phyloP scores from a whole-genome alignment of 92 coral and sea anemone genomes.

The Phenganax stokvisi region DNA sequence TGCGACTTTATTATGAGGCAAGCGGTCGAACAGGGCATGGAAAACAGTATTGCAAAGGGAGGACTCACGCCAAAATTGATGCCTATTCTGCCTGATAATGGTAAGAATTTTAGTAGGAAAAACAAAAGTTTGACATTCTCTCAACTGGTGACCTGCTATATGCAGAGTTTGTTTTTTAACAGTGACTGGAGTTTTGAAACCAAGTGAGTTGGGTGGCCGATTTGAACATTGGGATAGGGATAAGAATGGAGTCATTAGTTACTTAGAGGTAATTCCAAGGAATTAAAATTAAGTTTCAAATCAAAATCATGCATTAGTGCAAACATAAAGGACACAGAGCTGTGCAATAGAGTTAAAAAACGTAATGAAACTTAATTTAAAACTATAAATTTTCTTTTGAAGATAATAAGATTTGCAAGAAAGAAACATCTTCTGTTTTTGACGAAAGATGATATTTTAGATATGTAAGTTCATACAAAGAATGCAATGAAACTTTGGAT shows the following conservation, averaged over 20 bases:
- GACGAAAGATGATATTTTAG: slow-evolving; percentile 54
- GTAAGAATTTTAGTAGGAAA: neutral
- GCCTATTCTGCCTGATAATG: slow-evolving; percentile 32
- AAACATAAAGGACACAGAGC: neutral
- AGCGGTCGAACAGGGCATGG: slow-evolving; percentile 59
- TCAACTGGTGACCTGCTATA: neutral
- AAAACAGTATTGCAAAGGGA: slow-evolving; percentile 75
- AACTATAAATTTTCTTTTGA: neutral
- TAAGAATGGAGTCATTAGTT: slow-evolving; percentile 65
- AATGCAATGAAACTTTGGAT: too few relatives aligned
- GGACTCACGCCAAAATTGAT: slow-evolving; percentile 60
- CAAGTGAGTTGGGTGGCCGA: slow-evolving; percentile 68
- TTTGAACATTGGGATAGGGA: slow-evolving; percentile 83
- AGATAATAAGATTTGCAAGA: slow-evolving; percentile 74
- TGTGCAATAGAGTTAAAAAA: neutral
- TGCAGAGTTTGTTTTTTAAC: neutral
- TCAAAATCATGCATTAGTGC: too few relatives aligned
- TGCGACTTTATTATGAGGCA: slow-evolving; percentile 68
- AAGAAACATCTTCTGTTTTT: slow-evolving; percentile 72
- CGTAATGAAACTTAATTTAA: neutral
- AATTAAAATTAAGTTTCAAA: too few relatives aligned
- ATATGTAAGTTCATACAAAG: slow-evolving; percentile 54
- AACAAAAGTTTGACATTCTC: neutral
- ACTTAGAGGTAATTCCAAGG: slow-evolving; percentile 58
- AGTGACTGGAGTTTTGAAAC: slow-evolving; percentile 72